These are phyloP conservation scores for Cactoblastis cactorum DNA, from an alignment of 2,888 invertebrate species.

Conservation along the genomic window DNA sequence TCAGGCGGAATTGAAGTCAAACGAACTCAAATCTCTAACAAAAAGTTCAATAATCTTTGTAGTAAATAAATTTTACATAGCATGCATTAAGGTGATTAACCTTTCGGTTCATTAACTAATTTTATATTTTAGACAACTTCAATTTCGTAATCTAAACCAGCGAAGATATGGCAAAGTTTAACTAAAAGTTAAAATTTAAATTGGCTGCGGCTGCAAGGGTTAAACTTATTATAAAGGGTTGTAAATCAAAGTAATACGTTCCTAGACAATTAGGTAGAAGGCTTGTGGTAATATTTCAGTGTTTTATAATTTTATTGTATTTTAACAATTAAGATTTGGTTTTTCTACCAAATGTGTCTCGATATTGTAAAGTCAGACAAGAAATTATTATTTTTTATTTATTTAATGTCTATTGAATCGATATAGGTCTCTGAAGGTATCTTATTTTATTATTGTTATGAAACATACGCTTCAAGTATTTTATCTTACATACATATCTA, in stretches of 20 bases:
- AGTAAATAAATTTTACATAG: too few species aligned
- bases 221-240: constrained; percentile 63
- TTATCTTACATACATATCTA: too few species aligned
- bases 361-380: too few species aligned
- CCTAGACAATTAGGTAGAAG: constrained; percentile 54
- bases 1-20: too few species aligned
- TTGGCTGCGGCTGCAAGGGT: constrained; percentile 50
- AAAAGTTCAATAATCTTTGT: too few species aligned
- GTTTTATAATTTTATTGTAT: neutral
- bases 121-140: constrained; percentile 25
- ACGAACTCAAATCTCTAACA: too few species aligned
- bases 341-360: neutral
- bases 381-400: too few species aligned
- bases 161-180: constrained; percentile 62
- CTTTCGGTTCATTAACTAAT: neutral
- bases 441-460: too few species aligned
- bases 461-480: too few species aligned
- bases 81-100: neutral
- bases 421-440: too few species aligned
- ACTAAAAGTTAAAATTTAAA: constrained; percentile 66
- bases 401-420: too few species aligned
- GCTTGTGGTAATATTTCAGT: constrained; percentile 31
- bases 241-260: constrained; percentile 67
- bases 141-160: constrained; percentile 54
- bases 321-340: neutral